Conservation (phyloP, 2,797 vertebrate species). For the Gymnodraco acuticeps region DNA sequence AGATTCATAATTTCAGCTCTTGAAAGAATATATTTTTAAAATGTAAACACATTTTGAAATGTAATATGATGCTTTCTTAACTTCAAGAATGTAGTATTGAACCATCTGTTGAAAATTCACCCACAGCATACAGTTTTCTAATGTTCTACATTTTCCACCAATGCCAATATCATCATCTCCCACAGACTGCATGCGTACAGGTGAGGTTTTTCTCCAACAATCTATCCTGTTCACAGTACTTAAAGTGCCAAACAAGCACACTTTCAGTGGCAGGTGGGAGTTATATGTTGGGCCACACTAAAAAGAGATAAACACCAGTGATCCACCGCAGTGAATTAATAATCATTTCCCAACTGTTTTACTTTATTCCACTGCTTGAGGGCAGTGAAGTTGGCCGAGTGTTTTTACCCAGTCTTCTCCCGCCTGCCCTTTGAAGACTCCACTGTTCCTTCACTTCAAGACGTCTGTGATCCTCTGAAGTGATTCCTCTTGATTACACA, state of each 20-base stretch:
- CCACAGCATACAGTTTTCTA: background rate
- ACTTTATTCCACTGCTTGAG: constrained; percentile 47
- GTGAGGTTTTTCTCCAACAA: background rate
- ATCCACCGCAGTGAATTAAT: constrained; percentile 53
- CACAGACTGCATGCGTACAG: background rate
- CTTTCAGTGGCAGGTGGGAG: constrained; percentile 26
- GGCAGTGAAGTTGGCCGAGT: constrained; percentile 38
- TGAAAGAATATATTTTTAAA: too few relatives aligned
- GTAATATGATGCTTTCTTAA: background rate
- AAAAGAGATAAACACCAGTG: constrained; percentile 50
- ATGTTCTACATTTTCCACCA: background rate
- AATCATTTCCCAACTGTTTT: constrained; percentile 43
- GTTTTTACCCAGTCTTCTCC: constrained; percentile 17
- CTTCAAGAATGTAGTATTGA: background rate
- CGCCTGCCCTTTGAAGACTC: constrained; percentile 46
- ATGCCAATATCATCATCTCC: background rate
- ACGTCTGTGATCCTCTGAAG: constrained; percentile 55
- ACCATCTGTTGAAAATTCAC: background rate
- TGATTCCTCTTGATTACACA: constrained; percentile 61
- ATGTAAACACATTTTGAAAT: background rate
- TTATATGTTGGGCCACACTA: constrained; percentile 13
- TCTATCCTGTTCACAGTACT: constrained; percentile 1
- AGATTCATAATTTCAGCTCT: too few relatives aligned
- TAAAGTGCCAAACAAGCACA: constrained; percentile 26
- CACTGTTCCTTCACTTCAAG: constrained; percentile 59